A percentile compares a stretch with the other conserved stretches of the same genome.
These are phyloP conservation scores for Achatina immaculata DNA, from an alignment of 1,140 invertebrate species.

Conservation along the genomic window DNA sequence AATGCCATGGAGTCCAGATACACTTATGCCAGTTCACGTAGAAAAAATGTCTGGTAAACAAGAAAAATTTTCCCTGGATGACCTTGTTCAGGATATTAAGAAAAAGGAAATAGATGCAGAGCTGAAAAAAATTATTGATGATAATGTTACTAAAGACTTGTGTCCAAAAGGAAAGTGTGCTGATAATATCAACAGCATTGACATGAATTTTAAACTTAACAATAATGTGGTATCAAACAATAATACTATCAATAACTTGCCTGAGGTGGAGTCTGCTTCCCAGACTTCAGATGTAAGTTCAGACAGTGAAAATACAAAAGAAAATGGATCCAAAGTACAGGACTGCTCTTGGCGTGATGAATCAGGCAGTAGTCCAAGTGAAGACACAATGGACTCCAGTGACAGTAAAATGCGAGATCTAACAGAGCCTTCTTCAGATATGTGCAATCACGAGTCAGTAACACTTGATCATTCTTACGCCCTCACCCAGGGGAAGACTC, in stretches of 20 bases:
- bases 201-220: not conserved
- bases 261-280: not conserved
- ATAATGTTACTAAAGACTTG: not conserved
- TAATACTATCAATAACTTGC: not conserved
- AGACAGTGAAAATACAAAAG: not conserved
- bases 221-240: constrained; percentile 11
- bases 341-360: not conserved
- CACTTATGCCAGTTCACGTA: constrained; percentile 1
- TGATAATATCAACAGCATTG: not conserved
- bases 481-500: constrained; percentile 11
- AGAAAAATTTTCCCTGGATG: constrained; percentile 25
- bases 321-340: not conserved
- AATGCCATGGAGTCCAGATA: constrained; percentile 33
- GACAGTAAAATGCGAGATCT: constrained; percentile 14
- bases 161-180: not conserved
- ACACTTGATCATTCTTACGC: constrained; percentile 40
- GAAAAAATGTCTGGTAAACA: not conserved
- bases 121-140: constrained; percentile 13
- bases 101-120: constrained; percentile 11
- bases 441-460: not conserved
- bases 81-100: constrained; percentile 26
- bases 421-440: constrained; percentile 2
- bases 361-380: constrained; percentile 4
- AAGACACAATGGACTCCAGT: constrained; percentile 26
- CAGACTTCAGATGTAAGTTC: not conserved